Conservation (phyloP, 2,888 invertebrate genomes). For the Carcina quercana region DNA sequence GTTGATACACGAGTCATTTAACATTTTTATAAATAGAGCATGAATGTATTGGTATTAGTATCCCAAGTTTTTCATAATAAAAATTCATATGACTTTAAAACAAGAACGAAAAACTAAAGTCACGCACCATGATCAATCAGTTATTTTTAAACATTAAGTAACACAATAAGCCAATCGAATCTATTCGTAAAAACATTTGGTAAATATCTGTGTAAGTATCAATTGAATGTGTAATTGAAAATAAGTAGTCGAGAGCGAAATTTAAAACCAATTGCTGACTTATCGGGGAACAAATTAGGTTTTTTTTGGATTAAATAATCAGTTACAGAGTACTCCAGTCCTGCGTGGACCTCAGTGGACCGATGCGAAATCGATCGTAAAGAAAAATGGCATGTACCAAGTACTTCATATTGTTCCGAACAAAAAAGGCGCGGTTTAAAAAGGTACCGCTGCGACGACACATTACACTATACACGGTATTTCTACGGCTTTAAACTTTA, state of each 20-base stretch:
- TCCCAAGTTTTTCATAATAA: not conserved
- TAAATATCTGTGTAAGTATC: too few relatives aligned
- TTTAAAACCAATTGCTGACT: slow-evolving; percentile 32
- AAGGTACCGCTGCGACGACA: slow-evolving; percentile 27
- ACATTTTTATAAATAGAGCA: too few relatives aligned
- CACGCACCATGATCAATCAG: too few relatives aligned
- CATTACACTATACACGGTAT: not conserved
- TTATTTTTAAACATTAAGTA: too few relatives aligned
- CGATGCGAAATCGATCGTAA: slow-evolving; percentile 34
- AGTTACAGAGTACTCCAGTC: slow-evolving; percentile 28
- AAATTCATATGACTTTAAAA: too few relatives aligned
- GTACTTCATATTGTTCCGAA: slow-evolving; percentile 23
- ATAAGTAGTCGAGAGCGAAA: slow-evolving; percentile 17
- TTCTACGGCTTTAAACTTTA: not conserved
- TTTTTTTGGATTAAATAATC: slow-evolving; percentile 6
- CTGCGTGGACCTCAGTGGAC: slow-evolving; percentile 34
- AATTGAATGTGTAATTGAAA: slow-evolving; percentile 22
- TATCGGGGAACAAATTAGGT: slow-evolving; percentile 31
- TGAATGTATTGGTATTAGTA: too few relatives aligned
- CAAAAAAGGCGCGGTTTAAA: slow-evolving; percentile 37
- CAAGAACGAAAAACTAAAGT: too few relatives aligned
- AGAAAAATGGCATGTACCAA: slow-evolving; percentile 30
- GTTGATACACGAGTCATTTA: too few relatives aligned
- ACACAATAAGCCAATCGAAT: too few relatives aligned
- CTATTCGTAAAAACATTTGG: too few relatives aligned